Evolutionary conservation across 2,888 invertebrate species (phyloP).

Genomic region (Cosmorhoe ocellata): DNA sequence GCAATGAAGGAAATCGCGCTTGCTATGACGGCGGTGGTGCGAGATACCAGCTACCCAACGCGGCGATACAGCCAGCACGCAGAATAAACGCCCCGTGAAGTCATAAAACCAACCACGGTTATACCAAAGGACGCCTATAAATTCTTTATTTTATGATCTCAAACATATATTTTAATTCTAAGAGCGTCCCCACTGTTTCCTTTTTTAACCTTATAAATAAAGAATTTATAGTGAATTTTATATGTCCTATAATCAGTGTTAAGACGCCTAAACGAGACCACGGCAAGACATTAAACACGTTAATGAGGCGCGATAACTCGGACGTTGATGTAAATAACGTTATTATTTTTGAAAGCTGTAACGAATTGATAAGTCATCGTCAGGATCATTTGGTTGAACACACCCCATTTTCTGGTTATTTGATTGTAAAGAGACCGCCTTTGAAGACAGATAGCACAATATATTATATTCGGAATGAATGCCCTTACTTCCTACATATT

Average conservation of each 20-base stretch:
- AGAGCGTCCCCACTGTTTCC: conserved; percentile 71
- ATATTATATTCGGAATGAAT: conserved; percentile 46
- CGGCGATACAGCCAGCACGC: conserved; percentile 63
- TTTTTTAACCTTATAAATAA: conserved; percentile 74
- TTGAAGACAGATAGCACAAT: conserved; percentile 56
- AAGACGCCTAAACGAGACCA: conserved; percentile 52
- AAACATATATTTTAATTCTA: conserved; percentile 78
- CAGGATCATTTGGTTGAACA: conserved; percentile 39
- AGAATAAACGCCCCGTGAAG: conserved; percentile 78
- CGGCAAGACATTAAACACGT: conserved; percentile 49
- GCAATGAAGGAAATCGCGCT: conserved; percentile 53
- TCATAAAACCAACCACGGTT: conserved; percentile 77
- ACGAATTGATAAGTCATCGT: conserved; percentile 42
- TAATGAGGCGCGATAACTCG: conserved; percentile 54
- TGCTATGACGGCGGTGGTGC: conserved; percentile 39
- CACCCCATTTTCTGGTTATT: conserved; percentile 42
- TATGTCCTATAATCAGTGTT: conserved; percentile 61
- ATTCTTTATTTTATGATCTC: conserved; percentile 80
- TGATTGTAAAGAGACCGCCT: conserved; percentile 53
- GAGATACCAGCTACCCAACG: conserved; percentile 59
- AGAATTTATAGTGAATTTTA: conserved; percentile 70
- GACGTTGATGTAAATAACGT: conserved; percentile 51
- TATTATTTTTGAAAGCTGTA: conserved; percentile 45
- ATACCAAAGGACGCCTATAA: conserved; percentile 80
- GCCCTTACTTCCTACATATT: conserved; percentile 61